phyloP scores from a whole-genome alignment of 2,888 invertebrate species.

The Dicyrtomina minuta region DNA sequence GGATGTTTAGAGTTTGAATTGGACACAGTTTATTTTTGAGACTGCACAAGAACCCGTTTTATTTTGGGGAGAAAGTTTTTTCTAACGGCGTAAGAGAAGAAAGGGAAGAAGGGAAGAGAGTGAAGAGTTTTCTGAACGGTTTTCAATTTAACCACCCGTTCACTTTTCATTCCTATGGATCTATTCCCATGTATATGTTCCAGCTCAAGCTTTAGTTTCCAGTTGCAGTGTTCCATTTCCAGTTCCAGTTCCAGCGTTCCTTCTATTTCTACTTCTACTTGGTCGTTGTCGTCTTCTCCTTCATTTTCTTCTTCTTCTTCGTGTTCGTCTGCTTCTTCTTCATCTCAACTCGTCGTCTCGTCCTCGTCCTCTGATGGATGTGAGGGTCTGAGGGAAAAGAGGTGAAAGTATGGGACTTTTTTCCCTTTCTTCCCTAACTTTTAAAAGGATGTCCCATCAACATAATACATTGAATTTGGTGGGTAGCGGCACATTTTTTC shows the following conservation, averaged over 20 bases:
- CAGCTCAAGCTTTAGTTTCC: no score
- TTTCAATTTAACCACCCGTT: constrained; percentile 10
- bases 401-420: constrained; percentile 26
- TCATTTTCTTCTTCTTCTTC: neutral
- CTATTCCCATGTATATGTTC: no score
- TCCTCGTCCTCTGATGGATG: constrained; percentile 29
- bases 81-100: constrained; percentile 2
- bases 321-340: neutral
- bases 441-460: constrained; percentile 28
- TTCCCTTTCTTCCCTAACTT: constrained; percentile 18
- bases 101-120: neutral
- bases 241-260: no score
- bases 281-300: neutral
- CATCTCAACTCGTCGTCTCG: constrained; percentile 23
- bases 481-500: constrained; percentile 29
- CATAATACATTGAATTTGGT: constrained; percentile 35
- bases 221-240: no score
- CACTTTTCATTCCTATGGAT: constrained; percentile 21
- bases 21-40: constrained; percentile 20
- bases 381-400: constrained; percentile 1
- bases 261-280: neutral
- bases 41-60: neutral
- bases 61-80: constrained; percentile 16
- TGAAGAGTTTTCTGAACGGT: constrained; percentile 18
- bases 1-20: no score